A percentile compares a stretch with the other conserved stretches of the same genome.
Evolutionary conservation across 2,113 vertebrate genomes (phyloP).

Genomic region (Silurus glanis): DNA sequence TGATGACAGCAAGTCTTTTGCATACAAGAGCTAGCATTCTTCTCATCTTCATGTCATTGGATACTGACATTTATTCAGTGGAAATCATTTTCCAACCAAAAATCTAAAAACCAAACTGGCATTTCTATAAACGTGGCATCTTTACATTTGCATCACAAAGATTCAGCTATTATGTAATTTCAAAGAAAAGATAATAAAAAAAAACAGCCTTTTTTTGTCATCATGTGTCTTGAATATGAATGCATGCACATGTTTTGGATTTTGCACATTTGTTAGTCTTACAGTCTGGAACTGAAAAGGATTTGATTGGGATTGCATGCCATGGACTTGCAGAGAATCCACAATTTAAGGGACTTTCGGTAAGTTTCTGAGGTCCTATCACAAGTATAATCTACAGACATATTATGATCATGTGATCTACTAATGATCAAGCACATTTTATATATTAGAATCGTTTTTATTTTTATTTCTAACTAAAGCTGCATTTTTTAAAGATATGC

Average conservation of each 20-base stretch:
- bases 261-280: background rate
- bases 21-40: background rate
- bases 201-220: background rate
- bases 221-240: background rate
- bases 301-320: too few species aligned
- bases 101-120: background rate
- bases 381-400: background rate
- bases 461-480: too few species aligned
- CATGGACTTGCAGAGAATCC: background rate
- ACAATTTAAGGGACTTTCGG: background rate
- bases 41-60: background rate
- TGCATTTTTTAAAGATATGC: too few species aligned
- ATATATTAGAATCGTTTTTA: too few species aligned
- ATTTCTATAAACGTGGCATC: background rate
- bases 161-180: background rate
- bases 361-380: background rate
- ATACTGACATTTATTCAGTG: background rate
- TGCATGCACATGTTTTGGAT: background rate
- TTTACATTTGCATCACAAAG: background rate
- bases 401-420: background rate
- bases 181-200: background rate
- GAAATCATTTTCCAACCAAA: background rate
- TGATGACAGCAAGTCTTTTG: background rate
- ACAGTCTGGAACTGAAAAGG: background rate
- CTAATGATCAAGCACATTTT: background rate